phyloP scores from a whole-genome alignment of 2,113 vertebrate genomes.

The Tenrec ecaudatus region DNA sequence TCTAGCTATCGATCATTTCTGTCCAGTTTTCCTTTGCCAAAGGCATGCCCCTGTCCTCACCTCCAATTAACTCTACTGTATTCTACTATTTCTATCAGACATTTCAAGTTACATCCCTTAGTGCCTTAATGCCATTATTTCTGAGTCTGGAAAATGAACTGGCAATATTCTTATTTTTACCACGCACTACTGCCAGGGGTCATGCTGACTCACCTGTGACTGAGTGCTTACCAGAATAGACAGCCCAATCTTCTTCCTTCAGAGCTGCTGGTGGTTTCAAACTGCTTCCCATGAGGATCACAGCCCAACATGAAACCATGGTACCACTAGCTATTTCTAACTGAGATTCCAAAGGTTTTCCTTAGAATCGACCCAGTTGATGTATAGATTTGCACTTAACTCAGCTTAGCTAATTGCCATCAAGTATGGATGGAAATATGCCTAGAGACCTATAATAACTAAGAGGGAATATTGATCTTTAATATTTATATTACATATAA shows the following conservation, averaged over 20 bases:
- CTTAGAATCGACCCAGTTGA: not conserved
- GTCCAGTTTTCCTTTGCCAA: not conserved
- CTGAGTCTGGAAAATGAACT: not conserved
- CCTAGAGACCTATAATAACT: not conserved
- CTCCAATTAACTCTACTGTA: not conserved
- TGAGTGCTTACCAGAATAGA: too few relatives aligned
- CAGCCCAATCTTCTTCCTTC: too few relatives aligned
- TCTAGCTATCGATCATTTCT: not conserved
- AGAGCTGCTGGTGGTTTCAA: too few relatives aligned
- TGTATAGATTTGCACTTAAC: not conserved
- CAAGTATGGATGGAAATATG: not conserved
- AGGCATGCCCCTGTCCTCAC: not conserved
- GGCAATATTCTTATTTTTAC: not conserved
- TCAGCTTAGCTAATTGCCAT: too few relatives aligned
- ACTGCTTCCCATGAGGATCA: too few relatives aligned
- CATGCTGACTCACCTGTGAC: too few relatives aligned
- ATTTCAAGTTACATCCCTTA: not conserved
- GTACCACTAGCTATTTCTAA: not conserved
- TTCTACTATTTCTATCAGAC: not conserved
- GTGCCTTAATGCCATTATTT: not conserved
- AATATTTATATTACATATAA: too few relatives aligned
- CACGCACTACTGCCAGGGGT: too few relatives aligned
- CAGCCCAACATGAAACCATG: too few relatives aligned
- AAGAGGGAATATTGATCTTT: not conserved
- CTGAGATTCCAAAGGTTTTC: not conserved